A percentile compares a stretch with the other conserved stretches of the same genome.
phyloP scores from a whole-genome alignment of 2,888 invertebrate genomes.

The Tiphia femorata region DNA sequence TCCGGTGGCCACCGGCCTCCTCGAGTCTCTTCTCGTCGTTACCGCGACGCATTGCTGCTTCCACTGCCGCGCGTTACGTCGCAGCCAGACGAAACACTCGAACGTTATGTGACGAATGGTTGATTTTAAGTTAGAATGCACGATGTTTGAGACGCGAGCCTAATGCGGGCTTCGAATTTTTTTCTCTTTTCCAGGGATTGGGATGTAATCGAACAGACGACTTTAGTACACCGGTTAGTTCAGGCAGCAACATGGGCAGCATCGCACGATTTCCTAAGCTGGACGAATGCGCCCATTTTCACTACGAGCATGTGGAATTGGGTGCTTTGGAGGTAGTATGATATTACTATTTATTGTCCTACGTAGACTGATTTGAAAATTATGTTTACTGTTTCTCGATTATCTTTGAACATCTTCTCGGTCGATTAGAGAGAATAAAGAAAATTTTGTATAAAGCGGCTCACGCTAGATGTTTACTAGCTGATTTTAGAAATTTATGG shows the following conservation, averaged over 20 bases:
- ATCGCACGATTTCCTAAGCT: conserved; percentile 81
- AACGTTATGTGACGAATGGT: neutral
- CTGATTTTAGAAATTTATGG: too few species aligned
- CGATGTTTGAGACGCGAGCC: neutral
- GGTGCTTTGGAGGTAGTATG: conserved; percentile 77
- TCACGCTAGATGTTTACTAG: too few species aligned
- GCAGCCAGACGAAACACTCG: neutral
- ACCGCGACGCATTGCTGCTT: neutral
- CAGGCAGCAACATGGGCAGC: conserved; percentile 63
- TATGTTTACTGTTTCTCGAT: too few species aligned
- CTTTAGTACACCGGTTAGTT: conserved; percentile 59
- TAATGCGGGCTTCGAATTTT: neutral
- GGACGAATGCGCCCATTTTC: conserved; percentile 98
- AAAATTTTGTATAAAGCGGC: too few species aligned
- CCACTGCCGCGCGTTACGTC: neutral
- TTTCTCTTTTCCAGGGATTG: conserved; percentile 47
- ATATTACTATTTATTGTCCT: too few species aligned
- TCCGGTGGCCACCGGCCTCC: too few species aligned
- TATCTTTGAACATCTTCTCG: too few species aligned
- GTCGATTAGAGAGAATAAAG: too few species aligned
- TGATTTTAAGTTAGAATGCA: neutral
- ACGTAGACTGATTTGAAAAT: too few species aligned
- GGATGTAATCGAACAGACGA: conserved; percentile 61
- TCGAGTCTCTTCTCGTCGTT: neutral
- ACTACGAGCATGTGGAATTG: conserved; percentile 94